phyloP scores from a whole-genome alignment of 2,888 invertebrate species.

The Dynastes tityus region DNA sequence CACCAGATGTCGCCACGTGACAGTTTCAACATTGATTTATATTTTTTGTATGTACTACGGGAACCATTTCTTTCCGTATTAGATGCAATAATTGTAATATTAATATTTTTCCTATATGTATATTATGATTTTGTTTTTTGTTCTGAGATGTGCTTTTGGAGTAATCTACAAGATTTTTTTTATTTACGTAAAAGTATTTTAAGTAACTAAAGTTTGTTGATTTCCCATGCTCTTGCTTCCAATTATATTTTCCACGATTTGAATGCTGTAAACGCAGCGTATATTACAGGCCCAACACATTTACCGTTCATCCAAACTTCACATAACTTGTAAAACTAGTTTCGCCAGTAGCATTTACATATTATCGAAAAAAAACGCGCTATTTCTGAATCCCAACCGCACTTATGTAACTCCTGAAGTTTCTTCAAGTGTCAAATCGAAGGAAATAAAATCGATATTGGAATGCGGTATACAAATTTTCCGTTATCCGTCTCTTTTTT shows the following conservation, averaged over 20 bases:
- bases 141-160: too few relatives aligned
- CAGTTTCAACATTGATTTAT: too few relatives aligned
- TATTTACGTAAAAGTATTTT: too few relatives aligned
- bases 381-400: slow-evolving; percentile 6
- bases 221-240: background rate
- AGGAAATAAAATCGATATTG: background rate
- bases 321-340: slow-evolving; percentile 10
- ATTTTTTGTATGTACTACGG: too few relatives aligned
- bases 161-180: too few relatives aligned
- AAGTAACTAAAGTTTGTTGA: too few relatives aligned
- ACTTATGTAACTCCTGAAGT: background rate
- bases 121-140: too few relatives aligned
- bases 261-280: background rate
- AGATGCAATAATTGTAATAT: too few relatives aligned
- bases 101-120: too few relatives aligned
- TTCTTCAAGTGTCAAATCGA: background rate
- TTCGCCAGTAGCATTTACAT: background rate
- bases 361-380: background rate
- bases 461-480: background rate
- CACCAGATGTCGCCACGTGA: too few relatives aligned
- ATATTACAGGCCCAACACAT: slow-evolving; percentile 5
- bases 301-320: slow-evolving; percentile 14
- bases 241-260: slow-evolving; percentile 6
- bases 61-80: too few relatives aligned
- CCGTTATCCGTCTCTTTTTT: background rate